phyloP scores from a whole-genome alignment of 2,888 invertebrate genomes.

The Amphimallon solstitiale region DNA sequence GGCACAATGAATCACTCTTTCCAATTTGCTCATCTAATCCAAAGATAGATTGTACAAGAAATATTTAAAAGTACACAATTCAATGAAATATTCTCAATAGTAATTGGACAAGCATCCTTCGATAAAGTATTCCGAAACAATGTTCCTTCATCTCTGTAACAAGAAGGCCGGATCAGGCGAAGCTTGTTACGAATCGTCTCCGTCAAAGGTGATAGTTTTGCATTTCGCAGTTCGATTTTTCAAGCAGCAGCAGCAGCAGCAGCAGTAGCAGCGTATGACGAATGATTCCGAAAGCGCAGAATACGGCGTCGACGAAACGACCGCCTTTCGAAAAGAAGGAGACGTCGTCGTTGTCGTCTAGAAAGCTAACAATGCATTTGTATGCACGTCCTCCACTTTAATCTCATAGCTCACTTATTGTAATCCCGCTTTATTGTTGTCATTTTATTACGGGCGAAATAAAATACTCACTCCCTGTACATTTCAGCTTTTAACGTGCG shows the following conservation, averaged over 20 bases:
- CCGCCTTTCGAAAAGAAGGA: neutral
- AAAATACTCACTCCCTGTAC: constrained; percentile 31
- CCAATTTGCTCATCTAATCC: too few relatives aligned
- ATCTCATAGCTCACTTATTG: constrained; percentile 36
- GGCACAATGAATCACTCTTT: too few relatives aligned
- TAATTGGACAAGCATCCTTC: too few relatives aligned
- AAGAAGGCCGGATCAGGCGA: too few relatives aligned
- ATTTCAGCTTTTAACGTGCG: constrained; percentile 33
- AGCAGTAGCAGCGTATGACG: too few relatives aligned
- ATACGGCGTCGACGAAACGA: neutral
- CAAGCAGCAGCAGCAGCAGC: neutral
- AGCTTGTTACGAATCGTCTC: neutral
- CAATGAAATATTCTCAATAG: too few relatives aligned
- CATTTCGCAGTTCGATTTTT: neutral
- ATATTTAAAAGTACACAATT: too few relatives aligned
- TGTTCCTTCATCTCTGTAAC: too few relatives aligned
- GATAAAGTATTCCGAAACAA: too few relatives aligned
- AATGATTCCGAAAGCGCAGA: neutral
- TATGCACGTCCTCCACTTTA: constrained; percentile 29
- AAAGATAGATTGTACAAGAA: too few relatives aligned
- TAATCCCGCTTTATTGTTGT: constrained; percentile 31
- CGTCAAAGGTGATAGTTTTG: neutral
- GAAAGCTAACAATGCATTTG: constrained; percentile 34
- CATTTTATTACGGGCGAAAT: constrained; percentile 30
- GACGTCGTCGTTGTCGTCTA: constrained; percentile 24